These are phyloP conservation scores for Apocrypta bakeri DNA, from an alignment of 1,140 invertebrate species.

Conservation along the genomic window DNA sequence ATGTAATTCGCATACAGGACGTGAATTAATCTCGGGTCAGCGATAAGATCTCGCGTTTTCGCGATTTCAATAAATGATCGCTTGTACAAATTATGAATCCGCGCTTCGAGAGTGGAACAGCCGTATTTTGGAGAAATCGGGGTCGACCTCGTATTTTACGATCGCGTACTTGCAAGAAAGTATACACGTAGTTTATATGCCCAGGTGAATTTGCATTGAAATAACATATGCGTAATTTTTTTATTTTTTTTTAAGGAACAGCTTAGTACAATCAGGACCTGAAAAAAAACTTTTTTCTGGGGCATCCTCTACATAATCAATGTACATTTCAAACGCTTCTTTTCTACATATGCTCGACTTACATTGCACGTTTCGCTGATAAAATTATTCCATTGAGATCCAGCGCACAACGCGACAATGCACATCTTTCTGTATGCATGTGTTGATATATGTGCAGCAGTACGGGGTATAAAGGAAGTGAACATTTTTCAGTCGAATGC, in stretches of 20 bases:
- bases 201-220: too few relatives aligned
- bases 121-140: not conserved
- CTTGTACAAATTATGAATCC: too few relatives aligned
- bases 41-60: too few relatives aligned
- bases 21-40: too few relatives aligned
- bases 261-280: not conserved
- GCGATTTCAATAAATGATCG: too few relatives aligned
- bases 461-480: conserved; percentile 17
- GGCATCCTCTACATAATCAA: conserved; percentile 36
- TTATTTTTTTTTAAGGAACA: not conserved
- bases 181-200: too few relatives aligned
- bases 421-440: not conserved
- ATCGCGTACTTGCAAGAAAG: too few relatives aligned
- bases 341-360: too few relatives aligned
- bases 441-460: not conserved
- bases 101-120: too few relatives aligned
- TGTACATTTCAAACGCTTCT: conserved; percentile 40
- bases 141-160: too few relatives aligned
- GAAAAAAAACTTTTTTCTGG: conserved; percentile 23
- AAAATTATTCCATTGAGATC: conserved; percentile 47
- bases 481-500: conserved; percentile 42
- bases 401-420: conserved; percentile 22
- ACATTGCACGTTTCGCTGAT: conserved; percentile 35
- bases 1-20: not conserved
- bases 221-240: not conserved